Evolutionary conservation across 1,140 invertebrate species (phyloP), one percentile per base, ranked within the genome.

Genomic region (Nylanderia fulva): DNA sequence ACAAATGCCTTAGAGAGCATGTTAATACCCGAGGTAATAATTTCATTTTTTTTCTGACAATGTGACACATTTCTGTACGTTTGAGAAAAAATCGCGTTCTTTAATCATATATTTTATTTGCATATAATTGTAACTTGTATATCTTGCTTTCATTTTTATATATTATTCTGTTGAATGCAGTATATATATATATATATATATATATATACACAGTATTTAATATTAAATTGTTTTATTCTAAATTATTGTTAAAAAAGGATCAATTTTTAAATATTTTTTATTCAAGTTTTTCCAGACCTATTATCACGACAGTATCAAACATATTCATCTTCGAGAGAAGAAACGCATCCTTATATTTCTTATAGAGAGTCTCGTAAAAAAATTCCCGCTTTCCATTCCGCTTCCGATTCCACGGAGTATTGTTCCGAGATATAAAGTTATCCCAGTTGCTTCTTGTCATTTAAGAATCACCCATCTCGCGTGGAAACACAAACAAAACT

Each of bases 1-100:
- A 4, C n/a, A n/a, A n/a, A n/a, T n/a, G n/a, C n/a, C n/a, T 88
- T 96, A 18, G 93, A 95, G 86, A 86, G 92, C 15, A 95, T 96
- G 94, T 84, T 96, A 9, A 89, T 87, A 60, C 94, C 94, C 27
- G 94, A 94, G 86, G 93, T 89, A 75, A 11, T 29, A 0, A 42
- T 6, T 54, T 45, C 9, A 5, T n/a, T 2, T 15, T 56, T 58
- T 71, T 48, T 48, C 45, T 5, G 11, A 29, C 2, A 3, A n/a
- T 77, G 0, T 1, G 13, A n/a, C 2, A n/a, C n/a, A n/a, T n/a
- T n/a, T n/a, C n/a, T n/a, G n/a, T n/a, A n/a, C n/a, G n/a, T n/a
- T n/a, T n/a, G n/a, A n/a, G n/a, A n/a, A n/a, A n/a, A n/a, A n/a
- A n/a, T n/a, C n/a, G n/a, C n/a, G n/a, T n/a, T n/a, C n/a, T n/a